Conservation (phyloP, 2,113 vertebrate genomes). For the Gallinago jamesoni region DNA sequence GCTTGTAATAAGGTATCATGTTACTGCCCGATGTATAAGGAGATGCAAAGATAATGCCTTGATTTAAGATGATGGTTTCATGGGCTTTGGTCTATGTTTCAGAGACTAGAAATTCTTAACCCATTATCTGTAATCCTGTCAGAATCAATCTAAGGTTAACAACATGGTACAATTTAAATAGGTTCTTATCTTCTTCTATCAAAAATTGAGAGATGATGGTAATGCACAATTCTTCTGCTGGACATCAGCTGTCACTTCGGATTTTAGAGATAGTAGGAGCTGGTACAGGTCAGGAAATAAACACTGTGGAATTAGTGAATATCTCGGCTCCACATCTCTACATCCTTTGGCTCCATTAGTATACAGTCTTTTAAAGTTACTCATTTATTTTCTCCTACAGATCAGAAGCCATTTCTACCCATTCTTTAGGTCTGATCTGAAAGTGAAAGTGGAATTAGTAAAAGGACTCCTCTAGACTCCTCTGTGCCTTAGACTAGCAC, state of each 20-base stretch:
- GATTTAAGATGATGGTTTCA: conserved; percentile 14
- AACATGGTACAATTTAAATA: neutral
- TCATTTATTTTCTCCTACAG: neutral
- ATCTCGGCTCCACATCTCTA: neutral
- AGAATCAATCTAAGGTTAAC: conserved; percentile 40
- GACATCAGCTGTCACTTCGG: neutral
- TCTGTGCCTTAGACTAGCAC: neutral
- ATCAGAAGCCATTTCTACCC: neutral
- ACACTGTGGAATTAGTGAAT: neutral
- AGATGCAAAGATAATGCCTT: conserved; percentile 48
- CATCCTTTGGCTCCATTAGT: neutral
- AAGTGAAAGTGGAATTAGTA: neutral
- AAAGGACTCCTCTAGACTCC: neutral
- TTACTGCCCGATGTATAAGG: neutral
- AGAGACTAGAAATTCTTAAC: conserved; percentile 33
- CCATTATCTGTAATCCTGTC: conserved; percentile 9
- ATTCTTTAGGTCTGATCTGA: neutral
- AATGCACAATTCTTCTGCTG: neutral
- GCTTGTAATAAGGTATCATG: neutral
- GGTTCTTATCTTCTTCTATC: conserved; percentile 3
- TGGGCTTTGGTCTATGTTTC: neutral
- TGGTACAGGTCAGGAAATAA: neutral
- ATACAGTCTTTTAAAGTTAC: neutral
- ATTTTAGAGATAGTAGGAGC: neutral
- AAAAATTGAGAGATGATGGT: neutral